Percentiles rank a stretch among this genome's conserved stretches.
These are phyloP conservation scores for Bursaphelenchus okinawaensis DNA, from an alignment of 2,888 invertebrate species.

Conservation along the genomic window DNA sequence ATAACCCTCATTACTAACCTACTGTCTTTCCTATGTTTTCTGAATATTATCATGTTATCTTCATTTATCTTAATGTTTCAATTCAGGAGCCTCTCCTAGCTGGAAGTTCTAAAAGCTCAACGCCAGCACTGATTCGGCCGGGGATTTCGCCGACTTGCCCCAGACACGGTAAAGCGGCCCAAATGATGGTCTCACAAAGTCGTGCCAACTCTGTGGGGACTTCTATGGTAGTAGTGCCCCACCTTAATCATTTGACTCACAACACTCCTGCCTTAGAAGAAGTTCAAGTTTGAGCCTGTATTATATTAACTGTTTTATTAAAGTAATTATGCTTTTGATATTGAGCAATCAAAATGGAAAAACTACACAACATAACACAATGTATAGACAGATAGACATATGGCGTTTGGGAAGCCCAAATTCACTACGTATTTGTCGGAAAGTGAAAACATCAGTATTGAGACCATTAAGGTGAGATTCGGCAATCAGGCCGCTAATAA, in stretches of 20 bases:
- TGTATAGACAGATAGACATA: no score
- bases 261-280: constrained; percentile 18
- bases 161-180: constrained; percentile 10
- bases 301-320: background rate
- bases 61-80: background rate
- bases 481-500: no score
- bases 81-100: constrained; percentile 54
- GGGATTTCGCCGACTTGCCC: constrained; percentile 57
- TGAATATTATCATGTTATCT: background rate
- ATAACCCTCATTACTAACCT: background rate
- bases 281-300: constrained; percentile 17
- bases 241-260: background rate
- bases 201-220: constrained; percentile 16
- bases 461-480: constrained; percentile 2
- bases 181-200: constrained; percentile 4
- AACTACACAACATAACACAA: no score
- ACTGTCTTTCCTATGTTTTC: background rate
- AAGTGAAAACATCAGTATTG: background rate
- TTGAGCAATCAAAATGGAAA: background rate
- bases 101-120: constrained; percentile 31
- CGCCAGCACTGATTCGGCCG: constrained; percentile 34
- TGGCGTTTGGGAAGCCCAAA: no score
- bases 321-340: background rate
- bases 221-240: background rate
- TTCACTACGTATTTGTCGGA: no score